Base-by-base conservation (phyloP, 2,888 invertebrate species). In the Epirrhoe tristata region DNA sequence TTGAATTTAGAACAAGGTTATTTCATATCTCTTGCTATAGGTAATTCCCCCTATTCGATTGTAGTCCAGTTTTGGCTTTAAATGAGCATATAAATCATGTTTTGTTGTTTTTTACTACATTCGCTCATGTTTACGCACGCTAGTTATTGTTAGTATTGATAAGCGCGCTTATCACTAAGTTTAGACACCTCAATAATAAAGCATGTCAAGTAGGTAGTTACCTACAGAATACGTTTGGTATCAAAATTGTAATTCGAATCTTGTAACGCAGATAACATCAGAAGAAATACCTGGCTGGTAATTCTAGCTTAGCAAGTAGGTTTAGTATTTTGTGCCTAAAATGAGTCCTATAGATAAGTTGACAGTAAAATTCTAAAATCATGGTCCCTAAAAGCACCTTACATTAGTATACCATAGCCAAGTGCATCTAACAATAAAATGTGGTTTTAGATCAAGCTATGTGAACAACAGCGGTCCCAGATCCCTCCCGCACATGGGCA, bases 381-480 rank as follows among this genome's bases (percentile, higher is more conserved):
- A 24, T 24, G 24, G 1, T 24, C 3, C 24, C 24, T 24, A 24
- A n/a, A 3, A 3, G 24, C 24, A 24, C 24, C 24, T 36, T 36
- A 10, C 10, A 36, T 36, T 36, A 5, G 10, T 8, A 5, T 5
- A 3, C 5, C 5, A 1, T 5, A 10, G 5, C n/a, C 14, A 46
- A 6, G 0, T 5, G 14, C 14, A 6, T 6, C 14, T n/a, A 55
- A 5, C 24, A 12, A 12, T 24, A 59, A 39, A 36, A 16, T 14
- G 17, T 16, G 8, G 32, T 46, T 88, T 7, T 83, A 92, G 91
- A 78, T 88, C 90, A 74, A 91, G 84, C 72, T 93, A 92, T 73
- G 79, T 91, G n/a, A 91, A 84, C 80, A 91, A 83, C 80, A 91
- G 89, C 48, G 93, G 93, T 0, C 81, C 92, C 0, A 84, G 93